Evolutionary conservation across 2,113 vertebrate genomes (phyloP), one percentile per base, ranked within the genome.

Genomic region (Nicator chloris): DNA sequence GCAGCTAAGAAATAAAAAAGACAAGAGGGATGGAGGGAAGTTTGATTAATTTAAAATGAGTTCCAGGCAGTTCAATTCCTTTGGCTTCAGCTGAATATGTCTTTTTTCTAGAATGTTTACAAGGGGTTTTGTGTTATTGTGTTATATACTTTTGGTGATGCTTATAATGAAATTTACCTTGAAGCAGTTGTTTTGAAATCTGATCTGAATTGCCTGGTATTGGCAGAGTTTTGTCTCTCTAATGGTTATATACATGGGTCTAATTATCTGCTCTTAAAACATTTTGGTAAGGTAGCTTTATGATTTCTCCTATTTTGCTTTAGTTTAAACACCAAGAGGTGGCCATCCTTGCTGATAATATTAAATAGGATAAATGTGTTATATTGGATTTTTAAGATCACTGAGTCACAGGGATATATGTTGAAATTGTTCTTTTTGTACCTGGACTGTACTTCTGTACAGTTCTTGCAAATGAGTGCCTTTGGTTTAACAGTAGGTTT

Each of bases 1-100:
- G 75, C 94, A 39, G 93, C 97, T 98, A 76, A 22, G 77, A 90
- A 78, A 45, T 77, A 42, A 69, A 50, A 31, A 3, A 35, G 9
- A n/a, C n/a, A 26, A 24, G 44, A 30, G 4, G 5, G 13, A 15
- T 10, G 2, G 7, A 4, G 5, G 4, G 2, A 44, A 45, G 16
- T 37, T n/a, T 72, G 31, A 49, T 66, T 19, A 30, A 66, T 81
- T 50, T 88, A 33, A 84, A 73, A 75, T 45, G 0, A 65, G 1
- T 73, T 88, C 27, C 60, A n/a, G 30, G n/a, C 65, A 65, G 60
- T 59, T 88, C 20, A 68, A 31, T 88, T 72, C 4, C 19, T 77
- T 65, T 70, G 45, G 37, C 65, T 75, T 88, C 47, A 82, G 31
- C 50, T 42, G 20, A 69, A 28, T 28, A 10, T 33, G 3, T 42